A percentile compares a stretch with the other conserved stretches of the same genome.
Conservation (phyloP, 2,797 vertebrate species). For the Artibeus jamaicensis region DNA sequence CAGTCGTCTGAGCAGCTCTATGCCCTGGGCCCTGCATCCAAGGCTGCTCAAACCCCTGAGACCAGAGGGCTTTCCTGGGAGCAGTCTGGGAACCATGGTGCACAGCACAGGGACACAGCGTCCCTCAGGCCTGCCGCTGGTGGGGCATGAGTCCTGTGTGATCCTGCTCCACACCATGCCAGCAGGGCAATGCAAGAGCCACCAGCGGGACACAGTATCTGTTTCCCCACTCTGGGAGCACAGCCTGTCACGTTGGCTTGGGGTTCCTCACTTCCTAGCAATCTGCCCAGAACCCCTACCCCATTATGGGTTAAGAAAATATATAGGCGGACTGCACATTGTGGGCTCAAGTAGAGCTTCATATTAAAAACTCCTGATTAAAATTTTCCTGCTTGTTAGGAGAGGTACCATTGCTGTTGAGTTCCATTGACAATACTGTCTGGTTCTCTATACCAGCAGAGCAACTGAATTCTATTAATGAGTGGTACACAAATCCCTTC, state of each 20-base stretch:
- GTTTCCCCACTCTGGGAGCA: neutral
- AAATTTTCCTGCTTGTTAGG: neutral
- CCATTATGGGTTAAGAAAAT: neutral
- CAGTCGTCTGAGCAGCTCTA: neutral
- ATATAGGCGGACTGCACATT: neutral
- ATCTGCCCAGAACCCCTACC: no score
- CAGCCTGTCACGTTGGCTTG: no score
- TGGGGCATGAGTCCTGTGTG: neutral
- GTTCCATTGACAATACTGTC: neutral
- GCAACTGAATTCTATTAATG: slow-evolving; percentile 11
- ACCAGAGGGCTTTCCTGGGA: neutral
- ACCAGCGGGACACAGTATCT: neutral
- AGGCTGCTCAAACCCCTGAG: neutral
- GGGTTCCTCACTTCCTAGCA: neutral
- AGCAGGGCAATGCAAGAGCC: no score
- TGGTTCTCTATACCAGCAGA: neutral
- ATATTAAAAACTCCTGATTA: neutral
- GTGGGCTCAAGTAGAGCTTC: neutral
- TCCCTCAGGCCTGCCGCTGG: neutral
- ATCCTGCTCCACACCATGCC: neutral
- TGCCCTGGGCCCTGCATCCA: neutral
- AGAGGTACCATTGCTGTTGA: neutral
- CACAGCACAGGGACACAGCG: neutral
- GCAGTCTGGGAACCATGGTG: neutral
- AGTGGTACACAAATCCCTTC: neutral